Conservation (phyloP, 2,797 vertebrate genomes). For the Varecia variegata region DNA sequence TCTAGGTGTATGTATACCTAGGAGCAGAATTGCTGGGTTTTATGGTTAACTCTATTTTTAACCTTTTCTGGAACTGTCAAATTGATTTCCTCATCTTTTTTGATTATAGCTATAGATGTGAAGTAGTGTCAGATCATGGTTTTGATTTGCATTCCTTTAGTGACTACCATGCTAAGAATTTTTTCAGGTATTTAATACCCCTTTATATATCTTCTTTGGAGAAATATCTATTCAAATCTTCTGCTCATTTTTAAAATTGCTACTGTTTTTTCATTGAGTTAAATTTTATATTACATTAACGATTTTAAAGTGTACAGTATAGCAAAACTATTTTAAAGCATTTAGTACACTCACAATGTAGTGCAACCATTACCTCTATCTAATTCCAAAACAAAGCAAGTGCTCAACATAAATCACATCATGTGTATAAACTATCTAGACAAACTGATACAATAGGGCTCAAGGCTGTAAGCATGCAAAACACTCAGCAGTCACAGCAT, state of each 20-base stretch:
- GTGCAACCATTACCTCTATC: neutral
- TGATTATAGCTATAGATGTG: neutral
- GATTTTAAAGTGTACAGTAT: neutral
- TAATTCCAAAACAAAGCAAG: neutral
- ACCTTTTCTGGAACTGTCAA: neutral
- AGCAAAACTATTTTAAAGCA: neutral
- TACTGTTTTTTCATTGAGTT: neutral
- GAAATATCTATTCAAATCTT: neutral
- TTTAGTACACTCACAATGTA: neutral
- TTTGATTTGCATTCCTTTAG: neutral
- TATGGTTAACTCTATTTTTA: neutral
- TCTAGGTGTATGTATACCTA: neutral
- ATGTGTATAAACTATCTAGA: neutral
- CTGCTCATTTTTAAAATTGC: neutral
- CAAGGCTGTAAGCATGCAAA: neutral
- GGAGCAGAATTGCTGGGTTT: neutral
- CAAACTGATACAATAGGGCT: neutral
- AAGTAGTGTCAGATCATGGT: neutral
- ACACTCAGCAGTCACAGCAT: neutral
- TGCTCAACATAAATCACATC: neutral
- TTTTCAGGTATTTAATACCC: neutral
- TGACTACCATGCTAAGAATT: neutral
- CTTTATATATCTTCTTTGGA: neutral
- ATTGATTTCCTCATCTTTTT: neutral
- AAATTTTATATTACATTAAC: neutral